phyloP scores from a whole-genome alignment of 2,888 invertebrate species.

The Rotaria magnacalcarata region DNA sequence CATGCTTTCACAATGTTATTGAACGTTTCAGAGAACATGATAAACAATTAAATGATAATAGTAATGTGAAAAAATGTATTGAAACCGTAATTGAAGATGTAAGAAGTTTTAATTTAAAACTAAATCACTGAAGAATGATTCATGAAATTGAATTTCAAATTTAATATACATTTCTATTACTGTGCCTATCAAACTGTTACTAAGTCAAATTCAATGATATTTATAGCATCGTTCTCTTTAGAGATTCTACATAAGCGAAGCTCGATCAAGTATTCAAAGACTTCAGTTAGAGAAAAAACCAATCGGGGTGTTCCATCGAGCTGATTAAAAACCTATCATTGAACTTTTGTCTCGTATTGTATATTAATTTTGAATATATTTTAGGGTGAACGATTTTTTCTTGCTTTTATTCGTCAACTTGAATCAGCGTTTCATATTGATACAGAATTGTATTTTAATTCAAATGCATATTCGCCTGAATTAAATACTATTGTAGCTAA shows the following conservation, averaged over 20 bases:
- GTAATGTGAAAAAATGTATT: neutral
- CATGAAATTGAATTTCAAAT: too few relatives aligned
- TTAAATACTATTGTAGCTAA: slow-evolving; percentile 59
- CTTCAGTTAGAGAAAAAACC: too few relatives aligned
- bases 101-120: neutral
- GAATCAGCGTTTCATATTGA: slow-evolving; percentile 33
- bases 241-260: too few relatives aligned
- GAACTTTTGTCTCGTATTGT: too few relatives aligned
- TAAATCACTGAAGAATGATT: too few relatives aligned
- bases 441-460: neutral
- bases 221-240: too few relatives aligned
- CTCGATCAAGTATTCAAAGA: too few relatives aligned
- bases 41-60: neutral
- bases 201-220: too few relatives aligned
- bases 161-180: too few relatives aligned
- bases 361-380: neutral
- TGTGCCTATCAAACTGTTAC: too few relatives aligned
- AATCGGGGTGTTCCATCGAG: too few relatives aligned
- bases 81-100: slow-evolving; percentile 32
- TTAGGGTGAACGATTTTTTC: slow-evolving; percentile 31
- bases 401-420: slow-evolving; percentile 19
- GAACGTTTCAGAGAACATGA: slow-evolving; percentile 16
- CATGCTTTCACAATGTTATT: slow-evolving; percentile 26
- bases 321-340: too few relatives aligned
- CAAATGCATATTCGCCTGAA: neutral